phyloP scores from a whole-genome alignment of 2,888 invertebrate species.

The Cotesia congregata region DNA sequence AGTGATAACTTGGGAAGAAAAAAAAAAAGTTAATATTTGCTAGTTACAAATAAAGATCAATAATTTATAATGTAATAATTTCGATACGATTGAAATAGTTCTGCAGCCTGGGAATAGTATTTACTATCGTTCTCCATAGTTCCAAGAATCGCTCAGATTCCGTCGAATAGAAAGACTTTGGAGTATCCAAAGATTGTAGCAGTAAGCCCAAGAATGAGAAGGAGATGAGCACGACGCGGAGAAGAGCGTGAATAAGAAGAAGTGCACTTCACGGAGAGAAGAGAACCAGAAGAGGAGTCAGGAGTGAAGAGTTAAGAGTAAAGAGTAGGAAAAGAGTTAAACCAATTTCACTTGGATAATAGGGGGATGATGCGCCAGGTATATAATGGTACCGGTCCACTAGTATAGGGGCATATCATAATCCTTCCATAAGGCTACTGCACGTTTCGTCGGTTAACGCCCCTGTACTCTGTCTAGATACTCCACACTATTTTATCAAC shows the following conservation, averaged over 20 bases:
- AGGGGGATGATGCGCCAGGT: slow-evolving; percentile 17
- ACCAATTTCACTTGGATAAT: slow-evolving; percentile 33
- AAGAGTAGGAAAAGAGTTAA: slow-evolving; percentile 1
- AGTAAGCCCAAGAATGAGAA: not conserved
- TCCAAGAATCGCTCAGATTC: slow-evolving; percentile 17
- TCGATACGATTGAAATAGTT: slow-evolving; percentile 1
- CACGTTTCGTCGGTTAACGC: slow-evolving; percentile 37
- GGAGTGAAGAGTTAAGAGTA: not conserved
- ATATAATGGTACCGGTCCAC: slow-evolving; percentile 14
- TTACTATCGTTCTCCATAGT: slow-evolving; percentile 51
- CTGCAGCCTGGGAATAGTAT: slow-evolving; percentile 60
- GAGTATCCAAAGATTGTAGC: slow-evolving; percentile 10
- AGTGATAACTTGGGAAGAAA: not conserved
- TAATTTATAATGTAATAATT: not conserved
- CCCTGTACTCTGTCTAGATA: slow-evolving; percentile 12
- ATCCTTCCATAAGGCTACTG: slow-evolving; percentile 24
- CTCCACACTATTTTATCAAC: not conserved
- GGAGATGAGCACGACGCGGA: not conserved
- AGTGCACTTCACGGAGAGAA: not conserved
- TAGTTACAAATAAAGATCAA: not conserved
- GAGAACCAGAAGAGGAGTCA: not conserved
- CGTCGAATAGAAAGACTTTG: slow-evolving; percentile 20
- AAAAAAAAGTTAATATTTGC: not conserved
- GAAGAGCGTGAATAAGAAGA: slow-evolving; percentile 2
- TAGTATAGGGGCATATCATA: slow-evolving; percentile 26